phyloP scores from a whole-genome alignment of 2,113 vertebrate species.

The Callocephalon fimbriatum region DNA sequence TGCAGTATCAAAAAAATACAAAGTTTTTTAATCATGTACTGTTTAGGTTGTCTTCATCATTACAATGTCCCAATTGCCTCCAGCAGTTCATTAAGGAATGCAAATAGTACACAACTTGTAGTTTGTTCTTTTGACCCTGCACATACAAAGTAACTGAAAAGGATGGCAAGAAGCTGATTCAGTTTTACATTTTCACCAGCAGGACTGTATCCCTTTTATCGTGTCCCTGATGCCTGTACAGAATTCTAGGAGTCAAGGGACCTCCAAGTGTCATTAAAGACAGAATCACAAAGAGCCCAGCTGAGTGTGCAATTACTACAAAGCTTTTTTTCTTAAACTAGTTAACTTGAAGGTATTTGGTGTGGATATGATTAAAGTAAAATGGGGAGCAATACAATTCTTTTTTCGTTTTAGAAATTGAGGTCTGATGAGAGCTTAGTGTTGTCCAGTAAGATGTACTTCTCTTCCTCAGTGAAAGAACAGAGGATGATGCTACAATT shows the following conservation, averaged over 20 bases:
- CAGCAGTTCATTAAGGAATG: constrained; percentile 57
- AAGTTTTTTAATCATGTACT: neutral
- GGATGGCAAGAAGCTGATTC: neutral
- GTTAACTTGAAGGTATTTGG: neutral
- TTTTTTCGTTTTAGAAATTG: neutral
- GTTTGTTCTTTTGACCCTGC: constrained; percentile 35
- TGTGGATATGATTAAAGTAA: neutral
- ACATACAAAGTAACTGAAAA: neutral
- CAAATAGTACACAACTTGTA: constrained; percentile 6
- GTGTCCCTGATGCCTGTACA: neutral
- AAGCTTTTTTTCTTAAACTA: neutral
- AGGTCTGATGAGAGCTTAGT: neutral
- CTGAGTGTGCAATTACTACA: constrained; percentile 4
- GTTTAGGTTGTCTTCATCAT: constrained; percentile 20
- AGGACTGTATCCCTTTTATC: neutral
- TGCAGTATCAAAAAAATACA: neutral
- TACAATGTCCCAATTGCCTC: constrained; percentile 30
- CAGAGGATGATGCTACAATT: neutral
- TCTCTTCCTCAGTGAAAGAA: neutral
- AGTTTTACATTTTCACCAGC: neutral
- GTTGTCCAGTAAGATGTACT: neutral
- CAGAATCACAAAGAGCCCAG: neutral
- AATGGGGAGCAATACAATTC: neutral
- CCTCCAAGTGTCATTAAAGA: neutral
- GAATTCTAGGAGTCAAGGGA: neutral